Percentiles rank a stretch among this genome's conserved stretches.
phyloP scores from a whole-genome alignment of 2,888 invertebrate genomes.

The Stegophylla sp. region DNA sequence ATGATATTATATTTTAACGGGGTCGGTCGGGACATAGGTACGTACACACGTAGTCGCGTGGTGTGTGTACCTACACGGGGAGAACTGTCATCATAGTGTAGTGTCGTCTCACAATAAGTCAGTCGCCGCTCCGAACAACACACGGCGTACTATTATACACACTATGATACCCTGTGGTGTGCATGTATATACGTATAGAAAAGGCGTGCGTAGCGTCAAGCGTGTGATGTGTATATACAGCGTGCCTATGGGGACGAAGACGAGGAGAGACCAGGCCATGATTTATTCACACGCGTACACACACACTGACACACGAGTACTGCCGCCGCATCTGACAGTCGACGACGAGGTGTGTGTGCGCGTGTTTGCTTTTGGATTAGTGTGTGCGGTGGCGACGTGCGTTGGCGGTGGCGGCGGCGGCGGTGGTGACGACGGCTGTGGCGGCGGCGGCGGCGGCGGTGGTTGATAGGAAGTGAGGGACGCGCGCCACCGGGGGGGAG shows the following conservation, averaged over 20 bases:
- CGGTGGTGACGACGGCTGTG: conserved; percentile 18
- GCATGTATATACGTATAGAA: neutral
- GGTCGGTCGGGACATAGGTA: too few relatives aligned
- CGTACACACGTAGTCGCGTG: too few relatives aligned
- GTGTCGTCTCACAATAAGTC: neutral
- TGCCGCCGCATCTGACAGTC: conserved; percentile 44
- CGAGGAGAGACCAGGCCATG: conserved; percentile 34
- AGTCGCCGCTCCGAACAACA: neutral
- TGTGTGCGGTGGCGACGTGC: conserved; percentile 45
- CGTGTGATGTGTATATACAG: neutral
- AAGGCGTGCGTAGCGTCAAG: too few relatives aligned
- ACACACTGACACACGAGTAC: neutral
- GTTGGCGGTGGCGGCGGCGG: conserved; percentile 41
- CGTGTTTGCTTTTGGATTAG: conserved; percentile 10
- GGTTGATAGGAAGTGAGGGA: neutral
- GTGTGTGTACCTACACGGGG: neutral
- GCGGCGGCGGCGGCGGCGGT: neutral
- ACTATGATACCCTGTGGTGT: too few relatives aligned
- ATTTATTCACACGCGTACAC: conserved; percentile 36
- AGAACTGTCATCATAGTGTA: neutral
- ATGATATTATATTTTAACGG: too few relatives aligned
- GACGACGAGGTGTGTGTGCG: conserved; percentile 4
- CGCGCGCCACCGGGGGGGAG: conserved; percentile 58
- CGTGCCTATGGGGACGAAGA: conserved; percentile 22
- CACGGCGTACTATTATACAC: neutral